Evolutionary conservation across 1,140 invertebrate species (phyloP), one percentile per base, ranked within the genome.

Genomic region (Ostrea denselamellosa): DNA sequence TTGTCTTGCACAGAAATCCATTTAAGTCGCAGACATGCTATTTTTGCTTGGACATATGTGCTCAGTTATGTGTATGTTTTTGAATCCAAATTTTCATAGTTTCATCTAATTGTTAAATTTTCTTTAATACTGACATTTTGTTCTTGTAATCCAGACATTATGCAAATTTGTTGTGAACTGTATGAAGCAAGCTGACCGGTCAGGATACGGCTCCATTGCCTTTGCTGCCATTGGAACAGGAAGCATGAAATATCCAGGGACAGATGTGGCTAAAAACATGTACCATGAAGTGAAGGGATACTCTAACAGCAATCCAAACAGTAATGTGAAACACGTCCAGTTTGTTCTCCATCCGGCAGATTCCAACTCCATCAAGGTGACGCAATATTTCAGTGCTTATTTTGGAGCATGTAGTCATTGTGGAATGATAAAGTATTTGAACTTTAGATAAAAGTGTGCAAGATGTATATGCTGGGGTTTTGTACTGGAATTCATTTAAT

Each of bases 301-400:
- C 68, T 77, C 85, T 44, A 85, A 17, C 10, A 77, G 85, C 34
- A 68, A 90, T 34, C 88, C 84, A 10, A 56, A 22, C 4, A 83
- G 71, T 65, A 85, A 51, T 52, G 52, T 93, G 0, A 87, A 5
- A 19, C 89, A 91, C 53, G 90, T 93, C 14, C 81, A 68, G 12
- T 91, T 93, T 90, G 91, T 93, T 14, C 85, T 93, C 2, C 91
- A 92, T 89, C 88, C 90, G 34, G 90, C 90, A 82, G 91, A 92
- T 85, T 0, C 81, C 5, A 56, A 71, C 34, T 90, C 91, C 8
- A 85, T 91, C 25, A 85, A 90, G 87, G 91, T 91, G 86, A 85
- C 0, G 28, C 10, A 12, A 4, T 19, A 10, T 52, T 83, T 83
- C 12, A 22, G 3, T 53, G 51, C 52, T 83, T 83, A 44, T 2